A percentile compares a stretch with the other conserved stretches of the same genome.
Conservation (phyloP, 2,797 vertebrate genomes). For the Enteromius treurensis region DNA sequence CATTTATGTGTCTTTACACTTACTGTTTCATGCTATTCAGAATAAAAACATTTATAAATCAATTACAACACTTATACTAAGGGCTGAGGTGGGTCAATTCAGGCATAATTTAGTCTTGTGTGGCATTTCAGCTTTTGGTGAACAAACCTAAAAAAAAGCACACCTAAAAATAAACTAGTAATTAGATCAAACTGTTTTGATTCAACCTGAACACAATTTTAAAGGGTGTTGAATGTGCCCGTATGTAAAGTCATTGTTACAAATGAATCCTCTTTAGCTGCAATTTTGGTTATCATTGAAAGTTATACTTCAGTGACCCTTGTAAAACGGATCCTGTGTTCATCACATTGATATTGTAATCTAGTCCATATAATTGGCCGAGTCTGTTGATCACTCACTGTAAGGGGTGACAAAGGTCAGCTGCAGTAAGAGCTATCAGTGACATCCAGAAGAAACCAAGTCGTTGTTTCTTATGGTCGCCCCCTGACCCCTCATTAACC, state of each 20-base stretch:
- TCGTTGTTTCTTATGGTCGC: slow-evolving; percentile 57
- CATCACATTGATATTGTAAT: slow-evolving; percentile 41
- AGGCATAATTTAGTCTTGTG: not conserved
- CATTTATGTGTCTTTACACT: not conserved
- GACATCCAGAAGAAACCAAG: slow-evolving; percentile 62
- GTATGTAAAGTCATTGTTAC: slow-evolving; percentile 25
- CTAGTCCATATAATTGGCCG: slow-evolving; percentile 42
- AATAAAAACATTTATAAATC: not conserved
- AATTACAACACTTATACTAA: not conserved
- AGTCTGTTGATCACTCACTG: slow-evolving; percentile 56
- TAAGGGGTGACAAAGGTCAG: slow-evolving; percentile 59
- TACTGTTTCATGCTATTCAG: not conserved
- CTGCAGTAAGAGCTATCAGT: slow-evolving; percentile 60
- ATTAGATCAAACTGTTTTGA: not conserved
- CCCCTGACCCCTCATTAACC: slow-evolving; percentile 63
- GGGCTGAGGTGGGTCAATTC: not conserved
- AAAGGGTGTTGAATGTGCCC: not conserved
- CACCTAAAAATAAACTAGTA: not conserved
- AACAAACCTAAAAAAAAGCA: not conserved
- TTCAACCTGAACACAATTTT: not conserved
- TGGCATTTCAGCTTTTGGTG: not conserved
- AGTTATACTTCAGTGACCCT: slow-evolving; percentile 42
- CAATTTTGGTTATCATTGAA: slow-evolving; percentile 24
- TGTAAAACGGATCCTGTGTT: slow-evolving; percentile 27
- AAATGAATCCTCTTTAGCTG: slow-evolving; percentile 50